Percentiles rank a stretch among this genome's conserved stretches.
Evolutionary conservation across 2,113 vertebrate genomes (phyloP).

Genomic region (Cygnus atratus): DNA sequence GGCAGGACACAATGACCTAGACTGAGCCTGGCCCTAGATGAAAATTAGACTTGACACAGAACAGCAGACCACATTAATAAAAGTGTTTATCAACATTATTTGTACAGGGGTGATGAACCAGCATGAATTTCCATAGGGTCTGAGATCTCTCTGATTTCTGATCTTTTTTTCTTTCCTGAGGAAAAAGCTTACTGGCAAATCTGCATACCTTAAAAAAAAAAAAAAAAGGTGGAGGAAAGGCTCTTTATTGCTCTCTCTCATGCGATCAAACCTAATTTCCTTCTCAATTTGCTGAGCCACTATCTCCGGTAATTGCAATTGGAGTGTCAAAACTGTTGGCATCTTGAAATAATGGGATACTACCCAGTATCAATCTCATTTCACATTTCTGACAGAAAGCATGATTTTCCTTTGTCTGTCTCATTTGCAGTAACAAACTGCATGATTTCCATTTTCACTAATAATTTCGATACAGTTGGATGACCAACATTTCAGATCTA

Average conservation of each 20-base stretch:
- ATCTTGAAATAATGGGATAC: slow-evolving; percentile 50
- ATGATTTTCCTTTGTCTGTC: slow-evolving; percentile 43
- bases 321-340: slow-evolving; percentile 50
- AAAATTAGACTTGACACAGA: background rate
- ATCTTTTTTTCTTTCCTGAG: background rate
- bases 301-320: slow-evolving; percentile 50
- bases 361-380: slow-evolving; percentile 53
- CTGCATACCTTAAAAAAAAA: background rate
- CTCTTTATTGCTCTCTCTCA: background rate
- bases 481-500: slow-evolving; percentile 13
- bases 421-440: slow-evolving; percentile 40
- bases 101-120: slow-evolving; percentile 29
- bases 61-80: slow-evolving; percentile 10
- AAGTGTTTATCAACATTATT: slow-evolving; percentile 22
- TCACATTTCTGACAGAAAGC: slow-evolving; percentile 42
- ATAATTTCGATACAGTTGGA: slow-evolving; percentile 25
- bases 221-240: background rate
- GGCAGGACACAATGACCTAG: background rate
- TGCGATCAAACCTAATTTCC: slow-evolving; percentile 44
- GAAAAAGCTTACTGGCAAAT: slow-evolving; percentile 33
- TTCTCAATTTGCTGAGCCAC: slow-evolving; percentile 54
- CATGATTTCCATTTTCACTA: slow-evolving; percentile 41
- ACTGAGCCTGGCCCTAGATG: background rate
- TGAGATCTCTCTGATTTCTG: background rate
- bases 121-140: background rate